phyloP scores from a whole-genome alignment of 2,797 vertebrate genomes.

The Thamnophis elegans region DNA sequence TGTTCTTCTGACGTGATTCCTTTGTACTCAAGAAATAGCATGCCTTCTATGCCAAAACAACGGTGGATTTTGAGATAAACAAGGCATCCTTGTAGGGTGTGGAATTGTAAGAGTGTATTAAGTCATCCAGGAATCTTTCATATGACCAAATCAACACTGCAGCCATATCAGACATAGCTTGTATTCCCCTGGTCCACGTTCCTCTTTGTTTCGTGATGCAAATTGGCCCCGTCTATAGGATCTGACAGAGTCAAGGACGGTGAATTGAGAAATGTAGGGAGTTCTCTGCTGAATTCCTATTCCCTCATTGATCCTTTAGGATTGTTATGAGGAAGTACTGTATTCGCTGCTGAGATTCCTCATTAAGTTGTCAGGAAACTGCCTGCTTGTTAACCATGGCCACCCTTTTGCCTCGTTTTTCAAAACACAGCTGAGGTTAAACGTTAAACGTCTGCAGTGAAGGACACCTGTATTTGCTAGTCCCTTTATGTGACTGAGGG shows the following conservation, averaged over 20 bases:
- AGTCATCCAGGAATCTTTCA: background rate
- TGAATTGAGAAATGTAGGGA: background rate
- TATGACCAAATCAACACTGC: background rate
- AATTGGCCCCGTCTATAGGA: background rate
- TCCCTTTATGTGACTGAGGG: conserved; percentile 75
- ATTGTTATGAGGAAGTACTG: conserved; percentile 17
- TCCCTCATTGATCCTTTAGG: conserved; percentile 31
- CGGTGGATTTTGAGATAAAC: background rate
- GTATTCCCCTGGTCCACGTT: background rate
- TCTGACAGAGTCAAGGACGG: background rate
- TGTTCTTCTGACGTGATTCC: background rate
- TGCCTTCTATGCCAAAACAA: background rate
- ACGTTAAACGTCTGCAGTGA: conserved; percentile 75
- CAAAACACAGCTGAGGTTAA: conserved; percentile 74
- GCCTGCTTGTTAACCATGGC: conserved; percentile 64
- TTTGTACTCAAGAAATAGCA: background rate
- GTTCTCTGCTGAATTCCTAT: conserved; percentile 12
- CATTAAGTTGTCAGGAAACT: conserved; percentile 59
- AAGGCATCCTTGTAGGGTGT: background rate
- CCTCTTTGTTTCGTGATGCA: background rate
- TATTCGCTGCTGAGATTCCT: conserved; percentile 48
- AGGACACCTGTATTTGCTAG: conserved; percentile 86
- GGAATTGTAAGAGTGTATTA: background rate
- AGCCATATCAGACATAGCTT: conserved; percentile 1
- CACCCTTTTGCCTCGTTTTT: conserved; percentile 58